phyloP scores from a whole-genome alignment of 92 coral and sea anemone genomes.

The Phenganax marumi region DNA sequence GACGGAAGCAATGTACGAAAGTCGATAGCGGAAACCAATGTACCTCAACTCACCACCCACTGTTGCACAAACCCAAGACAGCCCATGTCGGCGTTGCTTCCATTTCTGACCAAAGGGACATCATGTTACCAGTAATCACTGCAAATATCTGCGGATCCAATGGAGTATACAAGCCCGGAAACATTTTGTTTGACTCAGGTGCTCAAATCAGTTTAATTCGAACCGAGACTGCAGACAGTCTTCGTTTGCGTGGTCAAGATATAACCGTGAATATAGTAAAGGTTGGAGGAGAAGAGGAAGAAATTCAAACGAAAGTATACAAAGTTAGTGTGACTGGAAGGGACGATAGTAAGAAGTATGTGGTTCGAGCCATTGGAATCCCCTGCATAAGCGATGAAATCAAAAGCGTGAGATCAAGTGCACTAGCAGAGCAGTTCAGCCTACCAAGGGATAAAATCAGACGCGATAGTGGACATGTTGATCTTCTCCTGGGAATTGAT shows the following conservation, averaged over 20 bases:
- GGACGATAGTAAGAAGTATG: slow-evolving; percentile 41
- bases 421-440: background rate
- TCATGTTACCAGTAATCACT: slow-evolving; percentile 54
- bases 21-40: slow-evolving; percentile 50
- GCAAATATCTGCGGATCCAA: slow-evolving; percentile 50
- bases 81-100: slow-evolving; percentile 48
- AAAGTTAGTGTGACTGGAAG: slow-evolving; percentile 41
- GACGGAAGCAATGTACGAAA: slow-evolving; percentile 42
- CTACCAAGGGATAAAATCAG: slow-evolving; percentile 25
- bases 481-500: no score
- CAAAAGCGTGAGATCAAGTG: background rate
- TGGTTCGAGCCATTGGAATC: slow-evolving; percentile 54
- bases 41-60: slow-evolving; percentile 44
- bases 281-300: slow-evolving; percentile 59
- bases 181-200: slow-evolving; percentile 56
- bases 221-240: slow-evolving; percentile 58
- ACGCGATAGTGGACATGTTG: slow-evolving; percentile 46
- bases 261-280: slow-evolving; percentile 55
- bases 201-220: slow-evolving; percentile 57
- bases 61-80: slow-evolving; percentile 52
- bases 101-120: slow-evolving; percentile 36
- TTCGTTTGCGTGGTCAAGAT: slow-evolving; percentile 52
- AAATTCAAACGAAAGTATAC: slow-evolving; percentile 48
- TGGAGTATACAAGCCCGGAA: slow-evolving; percentile 53
- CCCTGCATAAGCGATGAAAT: background rate